phyloP scores from a whole-genome alignment of 2,888 invertebrate species.

The Carabus problematicus region DNA sequence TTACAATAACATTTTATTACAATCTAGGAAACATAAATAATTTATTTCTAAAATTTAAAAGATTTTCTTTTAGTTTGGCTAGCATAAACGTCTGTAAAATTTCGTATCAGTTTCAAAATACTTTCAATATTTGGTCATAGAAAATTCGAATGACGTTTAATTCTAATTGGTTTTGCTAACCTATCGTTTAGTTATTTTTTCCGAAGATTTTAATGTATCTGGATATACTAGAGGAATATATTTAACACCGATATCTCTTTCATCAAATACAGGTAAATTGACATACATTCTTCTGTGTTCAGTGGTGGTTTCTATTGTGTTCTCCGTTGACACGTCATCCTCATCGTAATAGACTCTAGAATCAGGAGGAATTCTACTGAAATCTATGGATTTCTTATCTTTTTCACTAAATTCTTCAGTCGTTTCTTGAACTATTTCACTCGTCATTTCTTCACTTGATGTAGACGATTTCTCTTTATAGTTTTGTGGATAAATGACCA shows the following conservation, averaged over 20 bases:
- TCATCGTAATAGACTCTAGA: constrained; percentile 20
- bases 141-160: too few relatives aligned
- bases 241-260: constrained; percentile 51
- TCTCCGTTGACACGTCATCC: background rate
- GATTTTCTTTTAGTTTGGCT: constrained; percentile 17
- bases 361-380: constrained; percentile 24
- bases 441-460: background rate
- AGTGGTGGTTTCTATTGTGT: constrained; percentile 37
- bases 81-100: constrained; percentile 36
- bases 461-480: background rate
- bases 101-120: too few relatives aligned
- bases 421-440: background rate
- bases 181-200: constrained; percentile 35
- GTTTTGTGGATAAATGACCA: constrained; percentile 21
- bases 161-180: background rate
- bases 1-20: constrained; percentile 6
- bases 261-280: constrained; percentile 57
- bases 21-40: constrained; percentile 24
- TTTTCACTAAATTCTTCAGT: background rate
- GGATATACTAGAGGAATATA: constrained; percentile 54
- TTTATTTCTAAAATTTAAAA: constrained; percentile 10
- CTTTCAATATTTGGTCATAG: constrained; percentile 21
- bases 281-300: constrained; percentile 53
- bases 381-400: constrained; percentile 9
- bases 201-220: constrained; percentile 33